These are phyloP conservation scores for Paelopatides confundens DNA, from an alignment of 53 echinoderm and acorn worm species.

Conservation along the genomic window DNA sequence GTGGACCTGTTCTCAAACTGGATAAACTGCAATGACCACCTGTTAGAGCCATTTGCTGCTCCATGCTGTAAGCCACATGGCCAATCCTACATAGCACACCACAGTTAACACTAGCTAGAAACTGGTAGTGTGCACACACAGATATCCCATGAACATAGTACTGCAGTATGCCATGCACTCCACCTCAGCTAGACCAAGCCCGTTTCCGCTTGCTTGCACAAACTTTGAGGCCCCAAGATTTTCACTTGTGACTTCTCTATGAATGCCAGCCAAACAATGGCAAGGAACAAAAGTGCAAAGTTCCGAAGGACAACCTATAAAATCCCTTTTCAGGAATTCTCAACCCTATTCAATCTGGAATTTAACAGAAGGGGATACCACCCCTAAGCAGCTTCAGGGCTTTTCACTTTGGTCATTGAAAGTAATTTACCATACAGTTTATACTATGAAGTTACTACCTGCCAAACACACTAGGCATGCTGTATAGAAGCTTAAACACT, in stretches of 20 bases:
- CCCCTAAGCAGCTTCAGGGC: neutral
- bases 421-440: too few species aligned
- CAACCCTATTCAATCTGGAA: neutral
- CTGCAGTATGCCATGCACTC: neutral
- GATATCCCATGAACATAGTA: neutral
- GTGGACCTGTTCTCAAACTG: too few species aligned
- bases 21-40: neutral
- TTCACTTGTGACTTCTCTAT: slow-evolving; percentile 22
- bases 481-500: too few species aligned
- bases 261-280: slow-evolving; percentile 32
- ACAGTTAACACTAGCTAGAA: neutral
- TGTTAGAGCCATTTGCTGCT: too few species aligned
- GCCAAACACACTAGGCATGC: too few species aligned
- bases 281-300: slow-evolving; percentile 24
- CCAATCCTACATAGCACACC: neutral
- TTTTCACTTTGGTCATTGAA: neutral
- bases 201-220: slow-evolving; percentile 48
- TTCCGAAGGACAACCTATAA: slow-evolving; percentile 16
- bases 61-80: neutral
- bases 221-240: slow-evolving; percentile 41
- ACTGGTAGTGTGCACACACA: neutral
- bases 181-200: slow-evolving; percentile 18
- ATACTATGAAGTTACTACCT: too few species aligned
- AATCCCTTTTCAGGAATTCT: neutral
- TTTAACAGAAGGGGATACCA: slow-evolving; percentile 4